A percentile compares a stretch with the other conserved stretches of the same genome.
Evolutionary conservation across 2,113 vertebrate genomes (phyloP).

Genomic region (Chlorodrepanis virens): DNA sequence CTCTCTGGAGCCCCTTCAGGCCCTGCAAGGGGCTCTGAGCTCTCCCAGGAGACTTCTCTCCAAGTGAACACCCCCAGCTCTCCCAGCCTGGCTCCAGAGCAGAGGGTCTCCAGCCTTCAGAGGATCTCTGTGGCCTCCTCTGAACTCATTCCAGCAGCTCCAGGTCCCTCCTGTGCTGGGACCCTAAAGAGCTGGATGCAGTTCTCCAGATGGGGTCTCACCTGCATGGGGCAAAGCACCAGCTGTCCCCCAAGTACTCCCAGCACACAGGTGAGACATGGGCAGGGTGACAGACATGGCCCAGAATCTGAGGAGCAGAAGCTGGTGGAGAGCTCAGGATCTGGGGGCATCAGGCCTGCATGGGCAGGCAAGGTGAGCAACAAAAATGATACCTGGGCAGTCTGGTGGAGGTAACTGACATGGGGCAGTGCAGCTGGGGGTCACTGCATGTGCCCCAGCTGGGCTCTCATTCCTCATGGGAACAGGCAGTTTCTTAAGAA

Average conservation of each 20-base stretch:
- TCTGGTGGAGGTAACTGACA: background rate
- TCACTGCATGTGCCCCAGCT: background rate
- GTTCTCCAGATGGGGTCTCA: background rate
- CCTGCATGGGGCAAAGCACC: background rate
- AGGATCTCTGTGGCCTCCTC: background rate
- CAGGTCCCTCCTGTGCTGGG: background rate
- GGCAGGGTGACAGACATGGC: background rate
- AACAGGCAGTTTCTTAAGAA: background rate
- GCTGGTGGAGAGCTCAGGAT: background rate
- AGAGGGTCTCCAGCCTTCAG: rapidly evolving
- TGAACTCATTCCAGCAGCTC: background rate
- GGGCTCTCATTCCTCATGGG: background rate
- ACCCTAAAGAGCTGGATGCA: background rate
- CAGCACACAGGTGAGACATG: rapidly evolving
- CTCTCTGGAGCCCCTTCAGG: background rate
- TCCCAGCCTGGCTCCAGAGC: background rate
- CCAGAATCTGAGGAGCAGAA: background rate
- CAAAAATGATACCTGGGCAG: background rate
- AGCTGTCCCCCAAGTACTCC: background rate
- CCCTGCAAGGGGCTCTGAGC: background rate
- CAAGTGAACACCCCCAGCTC: background rate
- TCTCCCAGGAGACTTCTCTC: background rate
- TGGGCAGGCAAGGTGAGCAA: background rate
- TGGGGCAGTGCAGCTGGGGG: background rate
- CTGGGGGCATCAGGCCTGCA: background rate